Percentiles rank a stretch among this genome's conserved stretches.
These are phyloP conservation scores for Acanthosepion lycidas DNA, from an alignment of 2,888 invertebrate species.

Conservation along the genomic window DNA sequence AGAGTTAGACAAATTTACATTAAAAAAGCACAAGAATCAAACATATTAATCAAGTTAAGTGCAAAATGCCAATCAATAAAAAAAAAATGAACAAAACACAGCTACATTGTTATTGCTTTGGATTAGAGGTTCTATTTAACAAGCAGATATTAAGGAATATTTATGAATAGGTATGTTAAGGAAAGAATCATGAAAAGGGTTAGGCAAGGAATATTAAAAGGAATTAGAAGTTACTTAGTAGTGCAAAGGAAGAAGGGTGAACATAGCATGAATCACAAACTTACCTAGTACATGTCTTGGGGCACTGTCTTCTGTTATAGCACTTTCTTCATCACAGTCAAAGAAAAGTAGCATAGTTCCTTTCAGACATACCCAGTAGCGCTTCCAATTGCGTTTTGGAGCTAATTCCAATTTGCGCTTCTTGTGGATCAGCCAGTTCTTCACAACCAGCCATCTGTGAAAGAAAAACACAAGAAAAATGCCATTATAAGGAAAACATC, in stretches of 20 bases:
- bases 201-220: neutral
- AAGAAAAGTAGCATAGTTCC: conserved; percentile 97
- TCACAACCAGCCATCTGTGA: conserved; percentile 93
- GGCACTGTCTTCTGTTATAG: conserved; percentile 65
- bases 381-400: conserved; percentile 96
- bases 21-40: neutral
- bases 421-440: conserved; percentile 97
- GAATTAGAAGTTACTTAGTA: neutral
- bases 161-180: neutral
- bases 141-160: neutral
- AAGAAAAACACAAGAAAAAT: conserved; percentile 4
- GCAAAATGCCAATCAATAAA: neutral
- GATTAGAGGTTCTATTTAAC: neutral
- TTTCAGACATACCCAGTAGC: conserved; percentile 98
- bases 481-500: neutral
- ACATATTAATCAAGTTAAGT: neutral
- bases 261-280: conserved; percentile 42
- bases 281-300: conserved; percentile 72
- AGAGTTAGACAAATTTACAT: neutral
- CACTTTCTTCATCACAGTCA: conserved; percentile 71
- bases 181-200: neutral
- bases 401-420: conserved; percentile 97
- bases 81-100: neutral
- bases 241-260: neutral
- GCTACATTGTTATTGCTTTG: neutral